Evolutionary conservation across 2,888 invertebrate species (phyloP).

Genomic region (Pteria penguin): DNA sequence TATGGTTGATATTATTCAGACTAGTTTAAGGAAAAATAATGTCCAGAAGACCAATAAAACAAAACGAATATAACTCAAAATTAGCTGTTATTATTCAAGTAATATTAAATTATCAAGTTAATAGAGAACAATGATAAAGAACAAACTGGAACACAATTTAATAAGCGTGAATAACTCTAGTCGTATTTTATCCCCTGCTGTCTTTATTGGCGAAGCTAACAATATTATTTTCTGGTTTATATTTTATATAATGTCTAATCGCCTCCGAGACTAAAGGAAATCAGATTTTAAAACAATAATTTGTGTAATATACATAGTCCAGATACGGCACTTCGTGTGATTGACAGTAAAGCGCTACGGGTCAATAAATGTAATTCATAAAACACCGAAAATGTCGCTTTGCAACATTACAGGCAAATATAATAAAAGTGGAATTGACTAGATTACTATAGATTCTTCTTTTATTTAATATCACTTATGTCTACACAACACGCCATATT

Average conservation of each 20-base stretch:
- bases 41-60: slow-evolving; percentile 39
- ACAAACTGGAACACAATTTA: slow-evolving; percentile 46
- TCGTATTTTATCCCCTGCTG: slow-evolving; percentile 47
- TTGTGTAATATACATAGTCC: slow-evolving; percentile 50
- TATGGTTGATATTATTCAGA: neutral
- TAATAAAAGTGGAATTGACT: neutral
- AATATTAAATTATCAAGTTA: slow-evolving; percentile 47
- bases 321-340: slow-evolving; percentile 37
- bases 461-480: neutral
- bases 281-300: slow-evolving; percentile 51
- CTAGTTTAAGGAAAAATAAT: slow-evolving; percentile 12
- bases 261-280: slow-evolving; percentile 49
- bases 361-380: slow-evolving; percentile 39
- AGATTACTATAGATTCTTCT: neutral
- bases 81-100: slow-evolving; percentile 46
- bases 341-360: slow-evolving; percentile 38
- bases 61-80: slow-evolving; percentile 47
- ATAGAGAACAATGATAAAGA: slow-evolving; percentile 48
- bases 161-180: slow-evolving; percentile 43
- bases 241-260: slow-evolving; percentile 51
- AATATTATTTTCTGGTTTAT: slow-evolving; percentile 48
- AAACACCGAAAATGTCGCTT: slow-evolving; percentile 18
- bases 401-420: neutral
- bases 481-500: neutral
- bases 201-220: slow-evolving; percentile 50